A percentile compares a stretch with the other conserved stretches of the same genome.
phyloP scores from a whole-genome alignment of 2,888 invertebrate genomes.

The Melanostoma mellinum region DNA sequence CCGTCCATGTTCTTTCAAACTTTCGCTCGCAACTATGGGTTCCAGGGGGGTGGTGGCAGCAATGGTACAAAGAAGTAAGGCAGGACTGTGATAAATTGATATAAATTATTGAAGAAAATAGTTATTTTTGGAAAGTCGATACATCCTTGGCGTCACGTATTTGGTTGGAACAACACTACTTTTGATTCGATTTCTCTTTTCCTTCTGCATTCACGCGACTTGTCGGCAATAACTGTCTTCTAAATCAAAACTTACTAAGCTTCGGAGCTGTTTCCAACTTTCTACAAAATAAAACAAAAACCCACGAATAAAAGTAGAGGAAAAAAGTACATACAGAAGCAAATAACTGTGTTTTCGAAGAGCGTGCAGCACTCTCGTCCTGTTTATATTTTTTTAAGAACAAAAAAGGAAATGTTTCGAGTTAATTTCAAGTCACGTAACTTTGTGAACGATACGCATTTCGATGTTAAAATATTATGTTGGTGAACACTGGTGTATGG shows the following conservation, averaged over 20 bases:
- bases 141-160: slow-evolving; percentile 56
- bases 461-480: slow-evolving; percentile 50
- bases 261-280: slow-evolving; percentile 39
- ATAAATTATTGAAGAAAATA: slow-evolving; percentile 63
- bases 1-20: slow-evolving; percentile 22
- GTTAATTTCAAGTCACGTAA: slow-evolving; percentile 69
- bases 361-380: slow-evolving; percentile 12
- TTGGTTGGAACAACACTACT: slow-evolving; percentile 20
- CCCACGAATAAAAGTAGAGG: not conserved
- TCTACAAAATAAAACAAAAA: slow-evolving; percentile 2
- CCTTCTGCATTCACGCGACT: slow-evolving; percentile 31
- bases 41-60: not conserved
- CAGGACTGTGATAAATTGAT: slow-evolving; percentile 64
- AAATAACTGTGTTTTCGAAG: slow-evolving; percentile 28
- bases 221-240: slow-evolving; percentile 69
- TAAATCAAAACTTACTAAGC: slow-evolving; percentile 66
- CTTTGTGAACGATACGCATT: slow-evolving; percentile 63
- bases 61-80: not conserved
- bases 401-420: slow-evolving; percentile 36
- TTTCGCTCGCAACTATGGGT: slow-evolving; percentile 7
- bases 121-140: slow-evolving; percentile 59
- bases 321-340: not conserved
- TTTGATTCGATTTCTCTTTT: slow-evolving; percentile 51
- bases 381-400: slow-evolving; percentile 2
- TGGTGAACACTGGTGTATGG: not conserved